These are phyloP conservation scores for Procavia capensis DNA, from an alignment of 2,113 vertebrate genomes.

Conservation along the genomic window DNA sequence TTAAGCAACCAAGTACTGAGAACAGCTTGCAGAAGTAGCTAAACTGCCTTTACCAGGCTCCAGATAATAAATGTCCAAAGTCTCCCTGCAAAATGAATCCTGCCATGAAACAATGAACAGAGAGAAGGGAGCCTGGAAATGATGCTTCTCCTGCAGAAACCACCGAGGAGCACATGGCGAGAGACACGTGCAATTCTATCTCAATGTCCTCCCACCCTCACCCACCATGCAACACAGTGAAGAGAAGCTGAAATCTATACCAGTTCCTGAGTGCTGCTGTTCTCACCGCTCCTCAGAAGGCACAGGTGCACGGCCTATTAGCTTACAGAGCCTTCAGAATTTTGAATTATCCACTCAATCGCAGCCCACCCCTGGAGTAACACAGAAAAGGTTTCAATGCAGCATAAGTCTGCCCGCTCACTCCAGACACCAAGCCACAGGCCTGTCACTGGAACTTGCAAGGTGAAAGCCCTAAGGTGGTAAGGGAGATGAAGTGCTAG, in stretches of 20 bases:
- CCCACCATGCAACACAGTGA: constrained; percentile 60
- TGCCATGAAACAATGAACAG: not conserved
- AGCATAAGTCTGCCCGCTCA: constrained; percentile 42
- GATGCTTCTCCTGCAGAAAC: rapidly evolving
- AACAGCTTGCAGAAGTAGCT: not conserved
- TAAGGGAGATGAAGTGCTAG: not conserved
- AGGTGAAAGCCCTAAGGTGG: not conserved
- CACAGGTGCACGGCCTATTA: constrained; percentile 89
- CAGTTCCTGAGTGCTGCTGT: constrained; percentile 68
- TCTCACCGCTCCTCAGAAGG: constrained; percentile 89
- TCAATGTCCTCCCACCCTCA: not conserved
- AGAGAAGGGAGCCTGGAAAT: not conserved
- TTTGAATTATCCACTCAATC: constrained; percentile 99
- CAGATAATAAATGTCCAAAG: not conserved
- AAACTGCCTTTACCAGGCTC: not conserved
- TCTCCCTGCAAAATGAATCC: not conserved
- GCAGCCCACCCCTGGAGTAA: constrained; percentile 97
- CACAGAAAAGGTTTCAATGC: constrained; percentile 85
- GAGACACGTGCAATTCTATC: not conserved
- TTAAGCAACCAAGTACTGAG: not conserved
- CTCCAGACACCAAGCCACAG: constrained; percentile 41
- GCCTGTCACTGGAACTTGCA: not conserved
- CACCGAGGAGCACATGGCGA: not conserved
- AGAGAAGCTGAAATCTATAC: constrained; percentile 77
- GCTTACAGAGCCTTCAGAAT: constrained; percentile 92